Percentiles rank a stretch among this genome's conserved stretches.
These are phyloP conservation scores for Drosophila kanapiae DNA, from an alignment of 1,140 invertebrate genomes.

Conservation along the genomic window DNA sequence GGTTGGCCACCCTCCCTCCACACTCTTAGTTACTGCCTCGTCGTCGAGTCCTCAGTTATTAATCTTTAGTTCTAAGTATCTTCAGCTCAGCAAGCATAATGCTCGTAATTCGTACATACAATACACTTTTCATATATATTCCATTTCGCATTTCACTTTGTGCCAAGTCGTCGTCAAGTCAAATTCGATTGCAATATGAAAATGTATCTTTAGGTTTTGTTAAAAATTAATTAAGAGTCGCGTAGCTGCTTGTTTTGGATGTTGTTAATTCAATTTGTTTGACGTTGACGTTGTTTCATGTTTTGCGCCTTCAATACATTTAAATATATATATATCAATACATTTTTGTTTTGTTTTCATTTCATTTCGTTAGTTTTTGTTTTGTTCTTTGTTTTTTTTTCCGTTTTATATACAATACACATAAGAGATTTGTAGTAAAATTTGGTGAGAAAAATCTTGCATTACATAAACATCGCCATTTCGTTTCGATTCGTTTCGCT, in stretches of 20 bases:
- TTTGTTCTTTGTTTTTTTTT: constrained; percentile 42
- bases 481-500: constrained; percentile 29
- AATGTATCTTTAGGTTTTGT: constrained; percentile 60
- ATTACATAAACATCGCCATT: constrained; percentile 64
- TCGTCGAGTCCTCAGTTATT: constrained; percentile 36
- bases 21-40: constrained; percentile 28
- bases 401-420: constrained; percentile 78
- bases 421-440: constrained; percentile 82
- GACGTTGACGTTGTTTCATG: constrained; percentile 49
- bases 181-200: constrained; percentile 68
- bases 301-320: constrained; percentile 41
- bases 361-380: constrained; percentile 31
- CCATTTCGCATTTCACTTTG: constrained; percentile 31
- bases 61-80: constrained; percentile 46
- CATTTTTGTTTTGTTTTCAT: constrained; percentile 48
- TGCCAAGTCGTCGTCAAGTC: constrained; percentile 28
- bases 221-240: constrained; percentile 62
- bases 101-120: constrained; percentile 36
- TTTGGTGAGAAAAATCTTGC: constrained; percentile 80
- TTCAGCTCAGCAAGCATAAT: constrained; percentile 36
- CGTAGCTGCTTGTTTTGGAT: constrained; percentile 47
- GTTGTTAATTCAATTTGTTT: constrained; percentile 54
- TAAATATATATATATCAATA: constrained; percentile 63
- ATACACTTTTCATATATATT: constrained; percentile 17
- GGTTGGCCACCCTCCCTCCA: constrained; percentile 17